These are phyloP conservation scores for Ormyrus thymus DNA, from an alignment of 2,888 invertebrate species.

Conservation along the genomic window DNA sequence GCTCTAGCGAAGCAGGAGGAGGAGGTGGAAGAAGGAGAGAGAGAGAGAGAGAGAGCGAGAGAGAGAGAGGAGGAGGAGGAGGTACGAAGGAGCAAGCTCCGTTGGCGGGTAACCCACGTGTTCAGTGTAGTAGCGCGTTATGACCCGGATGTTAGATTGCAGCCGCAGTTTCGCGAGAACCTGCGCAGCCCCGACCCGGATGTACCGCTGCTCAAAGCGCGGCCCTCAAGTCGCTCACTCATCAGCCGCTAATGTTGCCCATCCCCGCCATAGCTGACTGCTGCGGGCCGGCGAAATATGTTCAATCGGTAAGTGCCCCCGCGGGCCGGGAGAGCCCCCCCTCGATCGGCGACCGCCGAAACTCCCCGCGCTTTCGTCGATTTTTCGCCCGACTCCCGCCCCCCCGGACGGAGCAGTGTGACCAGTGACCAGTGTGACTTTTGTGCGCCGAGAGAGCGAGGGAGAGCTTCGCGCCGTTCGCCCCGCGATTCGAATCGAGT, in stretches of 20 bases:
- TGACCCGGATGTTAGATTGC: conserved; percentile 76
- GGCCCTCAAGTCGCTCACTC: conserved; percentile 51
- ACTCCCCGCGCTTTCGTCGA: neutral
- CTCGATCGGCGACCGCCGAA: neutral
- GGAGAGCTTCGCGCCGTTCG: too few species aligned
- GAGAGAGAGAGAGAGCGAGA: conserved; percentile 42
- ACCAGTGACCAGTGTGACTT: too few species aligned
- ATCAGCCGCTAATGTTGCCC: conserved; percentile 69
- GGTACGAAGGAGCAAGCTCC: conserved; percentile 64
- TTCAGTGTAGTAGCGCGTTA: conserved; percentile 75
- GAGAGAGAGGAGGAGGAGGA: conserved; percentile 59
- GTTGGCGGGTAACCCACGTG: conserved; percentile 70
- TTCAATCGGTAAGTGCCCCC: conserved; percentile 73
- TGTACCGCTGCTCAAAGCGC: conserved; percentile 62
- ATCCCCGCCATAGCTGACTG: conserved; percentile 57
- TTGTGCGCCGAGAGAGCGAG: too few species aligned
- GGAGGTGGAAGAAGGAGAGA: neutral
- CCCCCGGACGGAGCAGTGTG: too few species aligned
- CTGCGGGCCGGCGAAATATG: conserved; percentile 71
- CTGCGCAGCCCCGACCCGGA: conserved; percentile 70
- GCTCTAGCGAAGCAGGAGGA: conserved; percentile 54
- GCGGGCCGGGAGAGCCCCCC: neutral
- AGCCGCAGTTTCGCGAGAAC: conserved; percentile 74
- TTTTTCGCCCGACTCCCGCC: neutral
- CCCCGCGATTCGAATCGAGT: too few species aligned